Evolutionary conservation across 2,888 invertebrate genomes (phyloP).

Genomic region (Chrysolina haemoptera): DNA sequence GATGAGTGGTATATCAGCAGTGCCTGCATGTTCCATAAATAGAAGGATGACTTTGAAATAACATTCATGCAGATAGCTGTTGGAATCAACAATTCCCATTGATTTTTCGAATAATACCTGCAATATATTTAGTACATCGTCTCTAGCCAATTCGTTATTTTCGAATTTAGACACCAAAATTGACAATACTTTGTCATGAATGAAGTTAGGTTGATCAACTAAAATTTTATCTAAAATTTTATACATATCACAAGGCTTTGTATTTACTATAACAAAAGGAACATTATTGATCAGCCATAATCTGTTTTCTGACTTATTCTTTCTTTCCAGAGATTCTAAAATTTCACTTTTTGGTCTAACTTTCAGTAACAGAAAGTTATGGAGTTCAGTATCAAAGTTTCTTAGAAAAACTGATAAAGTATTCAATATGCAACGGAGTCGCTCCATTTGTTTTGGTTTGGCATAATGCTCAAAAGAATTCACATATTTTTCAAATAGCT

Average conservation of each 20-base stretch:
- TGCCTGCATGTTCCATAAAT: conserved; percentile 35
- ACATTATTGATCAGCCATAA: conserved; percentile 57
- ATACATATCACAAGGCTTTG: conserved; percentile 36
- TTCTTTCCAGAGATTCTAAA: conserved; percentile 31
- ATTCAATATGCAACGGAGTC: conserved; percentile 36
- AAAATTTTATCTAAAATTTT: conserved; percentile 42
- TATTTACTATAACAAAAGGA: conserved; percentile 48
- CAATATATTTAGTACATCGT: conserved; percentile 38
- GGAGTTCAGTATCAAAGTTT: conserved; percentile 43
- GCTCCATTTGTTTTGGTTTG: conserved; percentile 28
- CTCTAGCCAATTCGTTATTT: conserved; percentile 37
- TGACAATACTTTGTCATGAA: conserved; percentile 54
- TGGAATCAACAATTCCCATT: conserved; percentile 34
- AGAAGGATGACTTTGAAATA: conserved; percentile 54
- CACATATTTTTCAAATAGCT: conserved; percentile 52
- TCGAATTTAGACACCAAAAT: conserved; percentile 48
- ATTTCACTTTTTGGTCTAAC: conserved; percentile 38
- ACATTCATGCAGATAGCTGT: conserved; percentile 50
- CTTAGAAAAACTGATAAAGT: conserved; percentile 39
- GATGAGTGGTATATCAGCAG: neutral
- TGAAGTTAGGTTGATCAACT: conserved; percentile 40
- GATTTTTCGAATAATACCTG: conserved; percentile 42
- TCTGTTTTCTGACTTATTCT: conserved; percentile 43
- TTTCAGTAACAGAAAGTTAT: conserved; percentile 55
- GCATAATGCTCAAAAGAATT: conserved; percentile 35